A percentile compares a stretch with the other conserved stretches of the same genome.
These are phyloP conservation scores for Drosophila fungiperda DNA, from an alignment of 2,888 invertebrate species.

Conservation along the genomic window DNA sequence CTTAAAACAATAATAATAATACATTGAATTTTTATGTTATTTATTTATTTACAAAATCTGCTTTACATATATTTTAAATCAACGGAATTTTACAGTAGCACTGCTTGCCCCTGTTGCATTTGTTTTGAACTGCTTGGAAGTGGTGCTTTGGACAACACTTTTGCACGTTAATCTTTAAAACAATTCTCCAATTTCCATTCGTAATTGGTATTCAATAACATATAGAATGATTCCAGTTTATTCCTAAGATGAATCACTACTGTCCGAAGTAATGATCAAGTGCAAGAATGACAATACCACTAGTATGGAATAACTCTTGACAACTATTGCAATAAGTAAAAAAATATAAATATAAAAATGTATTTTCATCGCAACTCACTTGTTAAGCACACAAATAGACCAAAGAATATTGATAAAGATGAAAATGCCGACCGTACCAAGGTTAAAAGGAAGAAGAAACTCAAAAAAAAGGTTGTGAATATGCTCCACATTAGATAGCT, in stretches of 20 bases:
- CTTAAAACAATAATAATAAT: neutral
- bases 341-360: no score
- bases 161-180: neutral
- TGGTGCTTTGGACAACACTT: neutral
- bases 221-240: no score
- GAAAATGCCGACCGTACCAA: neutral
- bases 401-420: neutral
- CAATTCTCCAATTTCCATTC: neutral
- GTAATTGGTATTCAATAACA: neutral
- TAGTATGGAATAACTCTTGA: constrained; percentile 45
- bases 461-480: constrained; percentile 30
- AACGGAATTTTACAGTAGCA: neutral
- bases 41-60: neutral
- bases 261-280: constrained; percentile 35
- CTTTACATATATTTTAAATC: neutral
- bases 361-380: constrained; percentile 31
- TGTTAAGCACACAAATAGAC: constrained; percentile 14
- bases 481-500: constrained; percentile 50
- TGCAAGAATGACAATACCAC: constrained; percentile 52
- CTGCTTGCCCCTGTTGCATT: neutral
- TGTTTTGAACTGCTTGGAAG: neutral
- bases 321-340: constrained; percentile 24
- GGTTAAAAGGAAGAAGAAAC: constrained; percentile 7
- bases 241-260: constrained; percentile 38
- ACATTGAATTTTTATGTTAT: neutral